A percentile compares a stretch with the other conserved stretches of the same genome.
Evolutionary conservation across 2,113 vertebrate genomes (phyloP).

Genomic region (Cyanistes caeruleus): DNA sequence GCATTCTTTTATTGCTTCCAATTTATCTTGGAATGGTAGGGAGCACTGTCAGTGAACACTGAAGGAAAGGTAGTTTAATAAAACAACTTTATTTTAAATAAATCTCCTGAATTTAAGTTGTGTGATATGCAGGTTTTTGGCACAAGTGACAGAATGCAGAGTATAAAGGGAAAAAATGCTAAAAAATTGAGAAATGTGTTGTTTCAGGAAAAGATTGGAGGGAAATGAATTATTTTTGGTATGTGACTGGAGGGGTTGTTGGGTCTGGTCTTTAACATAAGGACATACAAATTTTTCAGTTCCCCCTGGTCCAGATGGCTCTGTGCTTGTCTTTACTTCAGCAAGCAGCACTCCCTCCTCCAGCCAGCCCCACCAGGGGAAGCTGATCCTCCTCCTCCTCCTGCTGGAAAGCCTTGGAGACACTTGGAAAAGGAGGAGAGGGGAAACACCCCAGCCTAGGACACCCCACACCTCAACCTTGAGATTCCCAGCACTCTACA

Average conservation of each 20-base stretch:
- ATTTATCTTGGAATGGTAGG: neutral
- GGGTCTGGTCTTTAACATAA: neutral
- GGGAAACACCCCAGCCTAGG: neutral
- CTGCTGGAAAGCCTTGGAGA: neutral
- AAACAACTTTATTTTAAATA: neutral
- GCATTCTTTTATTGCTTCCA: neutral
- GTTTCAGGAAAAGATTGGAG: neutral
- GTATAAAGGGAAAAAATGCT: neutral
- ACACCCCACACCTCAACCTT: neutral
- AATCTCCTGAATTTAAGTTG: neutral
- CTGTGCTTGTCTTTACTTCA: fast-evolving
- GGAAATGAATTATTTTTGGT: neutral
- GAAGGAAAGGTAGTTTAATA: neutral
- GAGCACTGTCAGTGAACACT: neutral
- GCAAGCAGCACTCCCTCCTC: neutral
- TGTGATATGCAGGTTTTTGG: neutral
- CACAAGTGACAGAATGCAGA: fast-evolving
- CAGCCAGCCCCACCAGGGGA: too few species aligned
- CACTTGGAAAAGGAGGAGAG: neutral
- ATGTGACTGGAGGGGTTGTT: fast-evolving
- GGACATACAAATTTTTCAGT: neutral
- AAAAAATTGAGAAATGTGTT: neutral
- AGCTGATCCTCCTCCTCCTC: neutral
- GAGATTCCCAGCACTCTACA: neutral
- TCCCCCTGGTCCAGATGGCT: neutral